Percentiles rank a stretch among this genome's conserved stretches.
These are phyloP conservation scores for Athalia cordata DNA, from an alignment of 2,888 invertebrate genomes.

Conservation along the genomic window DNA sequence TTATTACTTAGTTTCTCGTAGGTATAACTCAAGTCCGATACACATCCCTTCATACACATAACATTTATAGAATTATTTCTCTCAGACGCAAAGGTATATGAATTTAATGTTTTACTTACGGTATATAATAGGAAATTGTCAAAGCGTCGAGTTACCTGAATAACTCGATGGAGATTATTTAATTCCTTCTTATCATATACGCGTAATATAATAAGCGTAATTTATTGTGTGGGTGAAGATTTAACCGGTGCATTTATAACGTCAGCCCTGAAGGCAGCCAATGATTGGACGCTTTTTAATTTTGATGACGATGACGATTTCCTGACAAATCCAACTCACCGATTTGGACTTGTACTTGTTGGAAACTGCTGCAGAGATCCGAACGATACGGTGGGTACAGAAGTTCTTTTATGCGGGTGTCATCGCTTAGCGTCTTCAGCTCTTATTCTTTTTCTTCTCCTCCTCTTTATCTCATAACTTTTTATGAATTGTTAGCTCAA, in stretches of 20 bases:
- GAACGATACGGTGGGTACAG: too few species aligned
- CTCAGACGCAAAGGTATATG: too few species aligned
- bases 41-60: too few species aligned
- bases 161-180: slow-evolving; percentile 9
- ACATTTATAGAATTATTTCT: too few species aligned
- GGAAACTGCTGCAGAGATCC: too few species aligned
- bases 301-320: slow-evolving; percentile 31
- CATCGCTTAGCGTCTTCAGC: not conserved
- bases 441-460: not conserved
- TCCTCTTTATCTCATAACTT: too few species aligned
- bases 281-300: slow-evolving; percentile 4
- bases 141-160: too few species aligned
- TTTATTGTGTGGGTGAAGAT: slow-evolving; percentile 38
- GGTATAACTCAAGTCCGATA: too few species aligned
- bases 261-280: not conserved
- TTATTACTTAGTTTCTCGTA: too few species aligned
- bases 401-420: slow-evolving; percentile 7
- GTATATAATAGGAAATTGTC: too few species aligned
- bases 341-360: not conserved
- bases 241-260: slow-evolving; percentile 26
- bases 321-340: slow-evolving; percentile 33
- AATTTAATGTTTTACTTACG: too few species aligned
- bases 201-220: too few species aligned
- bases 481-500: slow-evolving; percentile 7
- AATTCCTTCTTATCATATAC: not conserved